These are phyloP conservation scores for Atta colombica DNA, from an alignment of 1,140 invertebrate species.

Conservation along the genomic window DNA sequence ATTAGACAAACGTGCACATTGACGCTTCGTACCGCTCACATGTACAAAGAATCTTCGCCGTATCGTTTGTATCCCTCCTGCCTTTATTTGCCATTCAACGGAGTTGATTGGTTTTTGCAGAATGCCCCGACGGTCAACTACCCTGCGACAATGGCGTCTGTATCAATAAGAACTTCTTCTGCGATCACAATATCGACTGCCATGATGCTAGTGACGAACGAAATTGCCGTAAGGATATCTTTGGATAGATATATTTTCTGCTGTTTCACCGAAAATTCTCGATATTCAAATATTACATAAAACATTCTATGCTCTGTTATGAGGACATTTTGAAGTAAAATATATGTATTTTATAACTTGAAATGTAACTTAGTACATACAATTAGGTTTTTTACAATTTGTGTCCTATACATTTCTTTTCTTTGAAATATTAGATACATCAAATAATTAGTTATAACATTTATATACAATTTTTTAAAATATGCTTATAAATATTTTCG, in stretches of 20 bases:
- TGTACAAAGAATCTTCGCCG: not conserved
- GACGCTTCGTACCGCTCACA: constrained; percentile 30
- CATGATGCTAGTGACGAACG: constrained; percentile 91
- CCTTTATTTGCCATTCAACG: constrained; percentile 24
- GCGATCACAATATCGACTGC: constrained; percentile 89
- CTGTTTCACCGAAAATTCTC: not conserved
- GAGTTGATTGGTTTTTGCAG: constrained; percentile 75
- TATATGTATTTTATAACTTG: not conserved
- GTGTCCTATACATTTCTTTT: too few relatives aligned
- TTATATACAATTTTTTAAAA: too few relatives aligned
- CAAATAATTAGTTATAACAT: too few relatives aligned
- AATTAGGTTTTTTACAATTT: too few relatives aligned
- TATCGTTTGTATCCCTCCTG: not conserved
- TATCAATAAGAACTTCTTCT: constrained; percentile 87
- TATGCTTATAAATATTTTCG: too few relatives aligned
- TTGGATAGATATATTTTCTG: constrained; percentile 25
- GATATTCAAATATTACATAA: not conserved
- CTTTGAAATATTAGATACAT: too few relatives aligned
- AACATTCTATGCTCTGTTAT: not conserved
- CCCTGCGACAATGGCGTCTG: constrained; percentile 88
- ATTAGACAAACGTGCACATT: constrained; percentile 47
- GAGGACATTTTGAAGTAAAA: not conserved
- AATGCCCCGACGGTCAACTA: constrained; percentile 86
- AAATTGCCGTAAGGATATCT: constrained; percentile 89
- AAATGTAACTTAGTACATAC: too few relatives aligned